These are phyloP conservation scores for Caenorhabditis auriculariae DNA, from an alignment of 2,888 invertebrate species.

Conservation along the genomic window DNA sequence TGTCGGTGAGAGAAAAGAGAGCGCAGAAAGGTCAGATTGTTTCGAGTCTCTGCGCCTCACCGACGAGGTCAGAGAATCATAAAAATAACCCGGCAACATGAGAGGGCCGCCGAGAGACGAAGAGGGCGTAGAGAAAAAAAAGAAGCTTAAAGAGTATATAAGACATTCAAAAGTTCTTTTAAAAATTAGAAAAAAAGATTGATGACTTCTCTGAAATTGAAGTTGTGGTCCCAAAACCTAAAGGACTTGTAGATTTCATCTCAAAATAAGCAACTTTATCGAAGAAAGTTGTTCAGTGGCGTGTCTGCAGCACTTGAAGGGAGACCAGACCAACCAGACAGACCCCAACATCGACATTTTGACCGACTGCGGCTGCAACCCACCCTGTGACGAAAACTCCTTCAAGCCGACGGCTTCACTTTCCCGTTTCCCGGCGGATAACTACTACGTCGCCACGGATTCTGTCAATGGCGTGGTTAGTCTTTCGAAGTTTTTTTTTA, in stretches of 20 bases:
- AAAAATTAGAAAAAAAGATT: background rate
- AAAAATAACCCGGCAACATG: no score
- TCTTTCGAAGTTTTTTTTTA: background rate
- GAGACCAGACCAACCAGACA: conserved; percentile 30
- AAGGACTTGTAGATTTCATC: background rate
- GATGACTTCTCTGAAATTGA: background rate
- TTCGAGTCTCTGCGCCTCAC: no score
- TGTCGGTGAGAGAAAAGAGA: no score
- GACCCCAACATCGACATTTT: conserved; percentile 36
- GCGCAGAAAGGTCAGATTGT: no score
- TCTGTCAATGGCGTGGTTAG: conserved; percentile 9
- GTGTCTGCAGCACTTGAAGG: conserved; percentile 34
- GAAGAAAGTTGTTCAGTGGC: conserved; percentile 25
- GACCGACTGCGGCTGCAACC: conserved; percentile 31
- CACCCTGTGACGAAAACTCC: conserved; percentile 35
- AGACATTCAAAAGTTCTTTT: background rate
- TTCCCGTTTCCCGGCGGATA: conserved; percentile 32
- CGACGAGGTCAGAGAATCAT: no score
- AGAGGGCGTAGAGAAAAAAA: no score
- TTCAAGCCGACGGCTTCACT: conserved; percentile 37
- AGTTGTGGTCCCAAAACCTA: background rate
- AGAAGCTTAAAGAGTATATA: background rate
- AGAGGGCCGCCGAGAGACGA: no score
- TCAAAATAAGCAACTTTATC: background rate
- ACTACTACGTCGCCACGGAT: conserved; percentile 37